phyloP scores from a whole-genome alignment of 2,113 vertebrate species.

The Eulemur macaco region DNA sequence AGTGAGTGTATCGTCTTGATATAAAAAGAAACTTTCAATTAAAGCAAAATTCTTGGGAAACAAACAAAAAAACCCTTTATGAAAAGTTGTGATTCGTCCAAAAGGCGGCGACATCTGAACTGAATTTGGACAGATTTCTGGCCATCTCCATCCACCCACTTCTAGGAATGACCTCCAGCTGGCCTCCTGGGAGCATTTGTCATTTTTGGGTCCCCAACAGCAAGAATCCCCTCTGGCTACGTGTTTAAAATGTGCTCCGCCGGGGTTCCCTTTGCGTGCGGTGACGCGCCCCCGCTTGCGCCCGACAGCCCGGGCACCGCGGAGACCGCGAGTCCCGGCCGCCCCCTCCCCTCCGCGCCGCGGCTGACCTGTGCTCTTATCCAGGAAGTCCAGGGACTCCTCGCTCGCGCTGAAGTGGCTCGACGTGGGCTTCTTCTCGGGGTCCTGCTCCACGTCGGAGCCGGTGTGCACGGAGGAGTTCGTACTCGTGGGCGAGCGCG shows the following conservation, averaged over 20 bases:
- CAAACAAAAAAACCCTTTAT: neutral
- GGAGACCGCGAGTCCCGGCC: rapidly evolving
- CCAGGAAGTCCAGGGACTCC: constrained; percentile 97
- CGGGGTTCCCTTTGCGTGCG: rapidly evolving
- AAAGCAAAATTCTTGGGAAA: neutral
- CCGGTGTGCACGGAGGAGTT: constrained; percentile 98
- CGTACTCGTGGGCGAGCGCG: constrained; percentile 97
- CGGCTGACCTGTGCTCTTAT: constrained; percentile 89
- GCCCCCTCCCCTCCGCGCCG: rapidly evolving
- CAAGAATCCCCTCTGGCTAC: neutral
- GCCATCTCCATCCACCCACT: neutral
- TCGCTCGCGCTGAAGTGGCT: constrained; percentile 97
- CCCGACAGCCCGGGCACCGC: rapidly evolving
- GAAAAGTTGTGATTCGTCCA: neutral
- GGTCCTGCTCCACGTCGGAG: constrained; percentile 95
- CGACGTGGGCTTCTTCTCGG: constrained; percentile 92
- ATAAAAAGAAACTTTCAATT: neutral
- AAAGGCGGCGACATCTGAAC: neutral
- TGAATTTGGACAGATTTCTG: neutral
- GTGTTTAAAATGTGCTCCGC: neutral
- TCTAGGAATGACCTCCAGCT: neutral
- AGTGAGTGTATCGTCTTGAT: neutral
- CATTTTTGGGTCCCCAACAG: neutral
- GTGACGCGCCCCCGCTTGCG: rapidly evolving
- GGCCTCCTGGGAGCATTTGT: neutral